These are phyloP conservation scores for Lordiphosa clarofinis DNA, from an alignment of 1,140 invertebrate species.

Conservation along the genomic window DNA sequence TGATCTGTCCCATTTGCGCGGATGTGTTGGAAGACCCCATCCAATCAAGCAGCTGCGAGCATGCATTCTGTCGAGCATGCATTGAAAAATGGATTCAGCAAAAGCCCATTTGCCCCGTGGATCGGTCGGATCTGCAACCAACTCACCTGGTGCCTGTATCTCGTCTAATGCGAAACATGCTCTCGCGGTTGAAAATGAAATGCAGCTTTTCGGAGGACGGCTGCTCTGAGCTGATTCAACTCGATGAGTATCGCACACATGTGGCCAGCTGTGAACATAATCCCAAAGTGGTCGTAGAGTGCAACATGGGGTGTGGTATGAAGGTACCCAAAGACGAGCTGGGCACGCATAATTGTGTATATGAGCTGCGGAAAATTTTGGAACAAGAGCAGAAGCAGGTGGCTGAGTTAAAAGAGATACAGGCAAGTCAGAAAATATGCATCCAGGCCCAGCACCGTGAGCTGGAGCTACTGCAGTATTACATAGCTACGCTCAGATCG, in stretches of 20 bases:
- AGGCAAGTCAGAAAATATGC: slow-evolving; percentile 19
- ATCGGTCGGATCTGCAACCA: slow-evolving; percentile 28
- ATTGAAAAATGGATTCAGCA: slow-evolving; percentile 52
- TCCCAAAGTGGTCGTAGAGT: slow-evolving; percentile 44
- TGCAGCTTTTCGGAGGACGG: slow-evolving; percentile 42
- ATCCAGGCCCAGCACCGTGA: slow-evolving; percentile 38
- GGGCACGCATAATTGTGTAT: slow-evolving; percentile 41
- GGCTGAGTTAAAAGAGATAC: slow-evolving; percentile 11
- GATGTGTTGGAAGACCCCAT: slow-evolving; percentile 58
- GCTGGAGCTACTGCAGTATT: slow-evolving; percentile 54
- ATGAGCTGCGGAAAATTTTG: slow-evolving; percentile 38
- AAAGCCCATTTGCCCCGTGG: slow-evolving; percentile 54
- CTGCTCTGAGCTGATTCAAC: slow-evolving; percentile 13
- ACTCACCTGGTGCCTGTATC: slow-evolving; percentile 35
- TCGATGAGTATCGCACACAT: slow-evolving; percentile 48
- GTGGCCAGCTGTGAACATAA: slow-evolving; percentile 40
- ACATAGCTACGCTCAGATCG: slow-evolving; percentile 45
- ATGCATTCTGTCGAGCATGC: slow-evolving; percentile 49
- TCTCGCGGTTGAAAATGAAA: slow-evolving; percentile 37
- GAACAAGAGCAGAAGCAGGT: slow-evolving; percentile 19
- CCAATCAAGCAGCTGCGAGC: slow-evolving; percentile 50
- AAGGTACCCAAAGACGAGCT: slow-evolving; percentile 55
- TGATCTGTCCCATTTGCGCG: slow-evolving; percentile 52
- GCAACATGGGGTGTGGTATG: slow-evolving; percentile 48
- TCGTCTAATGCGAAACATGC: slow-evolving; percentile 60